Base-by-base conservation (phyloP, 1,140 invertebrate genomes). In the Zaprionus ornatus region DNA sequence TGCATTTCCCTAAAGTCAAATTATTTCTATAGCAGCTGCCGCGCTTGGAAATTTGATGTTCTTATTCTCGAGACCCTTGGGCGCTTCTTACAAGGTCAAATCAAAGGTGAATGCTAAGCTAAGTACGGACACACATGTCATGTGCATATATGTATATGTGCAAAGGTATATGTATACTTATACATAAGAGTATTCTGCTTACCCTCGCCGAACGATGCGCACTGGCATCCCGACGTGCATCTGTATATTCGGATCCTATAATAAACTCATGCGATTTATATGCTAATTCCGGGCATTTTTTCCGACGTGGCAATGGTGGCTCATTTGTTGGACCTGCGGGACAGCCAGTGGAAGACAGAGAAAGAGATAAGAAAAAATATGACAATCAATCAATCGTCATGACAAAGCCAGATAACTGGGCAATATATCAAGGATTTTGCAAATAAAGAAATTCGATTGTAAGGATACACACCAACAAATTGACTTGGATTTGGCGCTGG, bases 251-350 rank as follows among this genome's bases (percentile, higher is more conserved):
- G 57, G 94, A 93, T 74, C 95, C 95, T 90, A 95, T 94, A 86
- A 97, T 95, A 88, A 97, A 95, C 92, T 97, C 96, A 93, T 97
- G 96, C 79, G 95, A 96, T 92, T 95, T 95, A 94, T 97, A 97
- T 75, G 96, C 96, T 86, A 97, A 94, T 79, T 97, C 96, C 42
- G 97, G 97, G 92, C 96, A 96, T 94, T 97, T 97, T 94, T 97
- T 97, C 86, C 96, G 95, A 70, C 96, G 95, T 68, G 96, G 96
- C 93, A 97, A 94, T 68, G 96, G 95, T 68, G 96, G 96, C 93
- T 97, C 97, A 93, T 96, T 94, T 74, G 90, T 92, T 74, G 86
- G 74, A 78, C 91, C 91, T 92, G 23, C 10, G 19, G 17, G 21
- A 56, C 52, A 40, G 42, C 59, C 60, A 54, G 37, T 48, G 15